Evolutionary conservation across 2,888 invertebrate species (phyloP).

Genomic region (Trypoxylon attenuatum): DNA sequence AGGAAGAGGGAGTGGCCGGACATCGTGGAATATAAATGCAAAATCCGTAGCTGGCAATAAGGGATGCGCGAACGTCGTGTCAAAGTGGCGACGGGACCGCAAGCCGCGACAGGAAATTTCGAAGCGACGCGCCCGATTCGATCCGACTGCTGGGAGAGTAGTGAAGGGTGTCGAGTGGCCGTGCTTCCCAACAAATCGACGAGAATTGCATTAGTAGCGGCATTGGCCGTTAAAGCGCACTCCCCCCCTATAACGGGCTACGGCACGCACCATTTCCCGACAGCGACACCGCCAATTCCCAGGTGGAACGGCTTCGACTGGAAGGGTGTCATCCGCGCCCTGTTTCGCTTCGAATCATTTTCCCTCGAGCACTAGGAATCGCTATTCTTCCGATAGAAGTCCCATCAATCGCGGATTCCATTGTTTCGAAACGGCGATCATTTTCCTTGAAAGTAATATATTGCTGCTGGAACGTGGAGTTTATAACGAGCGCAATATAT

Average conservation of each 20-base stretch:
- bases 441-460: background rate
- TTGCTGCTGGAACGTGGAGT: background rate
- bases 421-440: background rate
- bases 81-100: background rate
- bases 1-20: no score
- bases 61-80: background rate
- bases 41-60: no score
- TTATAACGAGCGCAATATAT: background rate
- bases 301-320: slow-evolving; percentile 1
- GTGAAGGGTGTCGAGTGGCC: slow-evolving; percentile 15
- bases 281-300: slow-evolving; percentile 18
- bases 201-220: slow-evolving; percentile 39
- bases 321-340: background rate
- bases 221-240: slow-evolving; percentile 39
- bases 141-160: slow-evolving; percentile 13
- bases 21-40: no score
- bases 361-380: background rate
- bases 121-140: background rate
- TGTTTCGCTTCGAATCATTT: background rate
- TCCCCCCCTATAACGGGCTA: slow-evolving; percentile 33
- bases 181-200: slow-evolving; percentile 31
- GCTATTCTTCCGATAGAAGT: background rate
- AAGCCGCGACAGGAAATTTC: background rate
- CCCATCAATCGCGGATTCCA: background rate
- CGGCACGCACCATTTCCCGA: slow-evolving; percentile 42